A percentile compares a stretch with the other conserved stretches of the same genome.
Conservation (phyloP, 2,113 vertebrate species). For the Heliornis fulica region DNA sequence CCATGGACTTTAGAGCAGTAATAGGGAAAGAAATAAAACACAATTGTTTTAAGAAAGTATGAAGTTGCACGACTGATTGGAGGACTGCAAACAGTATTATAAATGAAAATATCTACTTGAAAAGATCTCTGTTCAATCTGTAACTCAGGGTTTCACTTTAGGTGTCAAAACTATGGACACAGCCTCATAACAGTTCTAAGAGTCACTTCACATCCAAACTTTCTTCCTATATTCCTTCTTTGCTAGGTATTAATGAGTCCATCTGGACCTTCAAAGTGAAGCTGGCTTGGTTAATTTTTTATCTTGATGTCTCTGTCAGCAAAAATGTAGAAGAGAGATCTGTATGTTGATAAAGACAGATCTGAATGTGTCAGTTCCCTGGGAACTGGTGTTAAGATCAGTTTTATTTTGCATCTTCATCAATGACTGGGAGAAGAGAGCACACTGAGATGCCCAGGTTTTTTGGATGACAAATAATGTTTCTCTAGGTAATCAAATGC, state of each 20-base stretch:
- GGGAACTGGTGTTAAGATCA: neutral
- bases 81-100: too few relatives aligned
- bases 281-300: neutral
- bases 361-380: neutral
- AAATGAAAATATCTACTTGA: too few relatives aligned
- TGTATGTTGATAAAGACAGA: neutral
- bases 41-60: too few relatives aligned
- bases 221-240: neutral
- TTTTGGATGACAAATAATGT: neutral
- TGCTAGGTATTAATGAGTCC: neutral
- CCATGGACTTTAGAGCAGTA: neutral
- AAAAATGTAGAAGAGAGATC: neutral
- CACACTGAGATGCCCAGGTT: neutral
- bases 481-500: neutral
- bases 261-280: neutral
- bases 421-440: neutral
- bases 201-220: neutral
- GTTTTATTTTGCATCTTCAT: neutral
- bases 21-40: neutral
- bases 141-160: neutral
- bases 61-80: too few relatives aligned
- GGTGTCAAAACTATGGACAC: neutral
- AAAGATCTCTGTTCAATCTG: neutral
- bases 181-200: neutral
- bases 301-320: neutral